Evolutionary conservation across 2,888 invertebrate species (phyloP), one percentile per base, ranked within the genome.

Genomic region (Maniola hyperantus): DNA sequence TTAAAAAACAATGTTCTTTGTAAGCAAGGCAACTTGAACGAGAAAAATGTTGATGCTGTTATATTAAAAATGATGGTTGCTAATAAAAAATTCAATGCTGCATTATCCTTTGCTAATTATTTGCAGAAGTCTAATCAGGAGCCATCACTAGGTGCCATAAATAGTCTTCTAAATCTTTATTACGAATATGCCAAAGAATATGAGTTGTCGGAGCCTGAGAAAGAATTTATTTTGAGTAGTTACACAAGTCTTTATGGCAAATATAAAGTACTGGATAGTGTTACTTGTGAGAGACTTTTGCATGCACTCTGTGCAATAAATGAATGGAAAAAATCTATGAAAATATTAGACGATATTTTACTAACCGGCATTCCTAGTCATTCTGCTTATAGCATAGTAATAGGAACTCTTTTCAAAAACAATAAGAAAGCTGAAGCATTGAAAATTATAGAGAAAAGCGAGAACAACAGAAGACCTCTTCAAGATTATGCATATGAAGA

Each of bases 321-420:
- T 65, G 87, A 94, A 72, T 97, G 96, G 96, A 90, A 91, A 73
- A 93, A 94, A 67, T 93, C 94, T 50, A 63, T 94, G 0, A 89
- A 93, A 72, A 84, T 96, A 13, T 79, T 96, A 33, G 92, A 95
- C 60, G 94, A 94, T 78, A 92, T 95, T 59, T 89, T 93, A 77
- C 53, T 93, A 10, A 89, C 89, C 33, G 73, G 82, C 65, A 80
- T 76, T 5, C 94, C 95, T 1, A 87, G 85, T 71, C 79, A 85
- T 64, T 74, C 78, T 1, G 84, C 93, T 0, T 94, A 94, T 71
- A 93, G 93, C 74, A 85, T 87, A 0, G 64, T 95, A 33, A 87
- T 94, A 69, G 77, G 84, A 13, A 94, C 95, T 63, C 93, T 96
- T 1, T 95, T 96, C 79, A 83, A 81, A 67, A 86, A 94, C 67